These are phyloP conservation scores for Aromia moschata DNA, from an alignment of 2,888 invertebrate species.

Conservation along the genomic window DNA sequence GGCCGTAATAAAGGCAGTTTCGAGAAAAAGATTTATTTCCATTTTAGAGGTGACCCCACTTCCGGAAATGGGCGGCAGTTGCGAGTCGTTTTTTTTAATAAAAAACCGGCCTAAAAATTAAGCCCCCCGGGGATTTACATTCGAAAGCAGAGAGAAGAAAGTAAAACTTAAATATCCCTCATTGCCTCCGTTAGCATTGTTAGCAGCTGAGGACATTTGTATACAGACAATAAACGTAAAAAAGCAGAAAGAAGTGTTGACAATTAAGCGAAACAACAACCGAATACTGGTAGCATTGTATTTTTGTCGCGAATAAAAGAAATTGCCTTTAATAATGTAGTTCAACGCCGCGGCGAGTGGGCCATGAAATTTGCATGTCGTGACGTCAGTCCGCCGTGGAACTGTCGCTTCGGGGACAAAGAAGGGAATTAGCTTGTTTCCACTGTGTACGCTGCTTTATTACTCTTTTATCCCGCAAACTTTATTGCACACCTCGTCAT, in stretches of 20 bases:
- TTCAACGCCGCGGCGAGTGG: constrained; percentile 41
- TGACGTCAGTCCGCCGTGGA: constrained; percentile 48
- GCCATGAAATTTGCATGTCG: constrained; percentile 56
- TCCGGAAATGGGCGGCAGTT: constrained; percentile 17
- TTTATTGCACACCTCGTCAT: constrained; percentile 40
- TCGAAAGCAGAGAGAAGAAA: constrained; percentile 53
- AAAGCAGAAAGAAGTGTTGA: constrained; percentile 58
- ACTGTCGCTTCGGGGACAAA: constrained; percentile 49
- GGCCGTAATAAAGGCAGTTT: not conserved
- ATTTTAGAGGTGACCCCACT: not conserved
- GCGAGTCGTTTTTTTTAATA: constrained; percentile 23
- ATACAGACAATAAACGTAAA: constrained; percentile 55
- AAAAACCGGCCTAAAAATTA: constrained; percentile 23
- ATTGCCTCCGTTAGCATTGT: constrained; percentile 53
- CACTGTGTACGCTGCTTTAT: constrained; percentile 46
- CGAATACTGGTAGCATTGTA: constrained; percentile 52
- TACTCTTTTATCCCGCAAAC: constrained; percentile 45
- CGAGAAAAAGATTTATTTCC: not conserved
- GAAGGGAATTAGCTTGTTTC: constrained; percentile 48
- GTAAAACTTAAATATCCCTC: constrained; percentile 57
- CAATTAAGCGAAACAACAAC: constrained; percentile 60
- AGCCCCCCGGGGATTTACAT: constrained; percentile 51
- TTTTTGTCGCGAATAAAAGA: constrained; percentile 57
- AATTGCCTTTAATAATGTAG: constrained; percentile 60
- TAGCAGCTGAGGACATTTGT: constrained; percentile 57